Evolutionary conservation across 2,113 vertebrate genomes (phyloP).

Genomic region (Myotis yumanensis): DNA sequence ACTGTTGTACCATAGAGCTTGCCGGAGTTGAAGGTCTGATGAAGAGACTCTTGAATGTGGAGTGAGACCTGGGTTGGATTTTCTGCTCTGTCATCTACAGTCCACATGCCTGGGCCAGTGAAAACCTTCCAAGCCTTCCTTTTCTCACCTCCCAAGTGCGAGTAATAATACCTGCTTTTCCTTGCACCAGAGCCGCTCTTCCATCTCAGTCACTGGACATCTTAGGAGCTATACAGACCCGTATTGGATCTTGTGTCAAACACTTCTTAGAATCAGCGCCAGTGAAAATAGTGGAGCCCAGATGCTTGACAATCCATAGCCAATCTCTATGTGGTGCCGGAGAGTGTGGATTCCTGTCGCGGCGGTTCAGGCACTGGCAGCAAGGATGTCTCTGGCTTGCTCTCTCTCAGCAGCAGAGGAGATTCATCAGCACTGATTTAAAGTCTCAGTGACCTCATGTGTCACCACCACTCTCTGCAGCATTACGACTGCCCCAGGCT

Average conservation of each 20-base stretch:
- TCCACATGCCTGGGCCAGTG: not conserved
- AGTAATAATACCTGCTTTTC: conserved; percentile 19
- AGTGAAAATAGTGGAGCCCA: not conserved
- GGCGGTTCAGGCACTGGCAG: not conserved
- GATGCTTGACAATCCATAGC: not conserved
- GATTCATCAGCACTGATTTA: conserved; percentile 54
- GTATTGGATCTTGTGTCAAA: not conserved
- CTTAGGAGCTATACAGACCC: not conserved
- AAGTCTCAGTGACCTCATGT: conserved; percentile 41
- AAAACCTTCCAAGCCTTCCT: not conserved
- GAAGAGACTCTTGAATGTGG: not conserved
- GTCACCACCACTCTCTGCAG: conserved; percentile 28
- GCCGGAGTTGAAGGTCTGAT: not conserved
- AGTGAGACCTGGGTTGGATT: not conserved
- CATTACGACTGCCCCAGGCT: not conserved
- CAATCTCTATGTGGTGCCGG: not conserved
- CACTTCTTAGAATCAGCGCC: conserved; percentile 11
- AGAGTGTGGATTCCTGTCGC: not conserved
- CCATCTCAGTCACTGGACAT: conserved; percentile 16
- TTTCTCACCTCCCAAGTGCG: conserved; percentile 22
- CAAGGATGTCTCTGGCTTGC: conserved; percentile 27
- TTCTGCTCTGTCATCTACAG: not conserved
- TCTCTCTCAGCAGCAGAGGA: conserved; percentile 25
- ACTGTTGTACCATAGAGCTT: not conserved
- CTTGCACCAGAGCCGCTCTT: conserved; percentile 24